These are phyloP conservation scores for Lithophane ornitopus DNA, from an alignment of 2,888 invertebrate species.

Conservation along the genomic window DNA sequence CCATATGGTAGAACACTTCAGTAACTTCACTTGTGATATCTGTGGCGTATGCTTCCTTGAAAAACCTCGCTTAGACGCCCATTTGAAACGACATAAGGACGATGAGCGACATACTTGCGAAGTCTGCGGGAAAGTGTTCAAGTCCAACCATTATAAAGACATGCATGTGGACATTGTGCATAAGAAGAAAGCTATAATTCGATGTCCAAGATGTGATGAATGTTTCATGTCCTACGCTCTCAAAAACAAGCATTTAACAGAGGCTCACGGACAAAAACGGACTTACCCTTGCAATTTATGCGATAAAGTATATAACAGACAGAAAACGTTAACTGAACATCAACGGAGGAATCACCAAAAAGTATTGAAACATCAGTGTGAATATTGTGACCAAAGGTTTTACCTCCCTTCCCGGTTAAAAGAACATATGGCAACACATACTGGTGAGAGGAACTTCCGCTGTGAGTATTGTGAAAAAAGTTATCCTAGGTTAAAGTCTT, in stretches of 20 bases:
- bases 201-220: constrained; percentile 86
- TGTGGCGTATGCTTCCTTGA: constrained; percentile 88
- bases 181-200: constrained; percentile 85
- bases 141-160: constrained; percentile 86
- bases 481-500: constrained; percentile 90
- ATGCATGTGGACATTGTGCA: constrained; percentile 88
- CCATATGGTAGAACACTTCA: constrained; percentile 87
- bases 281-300: constrained; percentile 87
- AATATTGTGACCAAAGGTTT: constrained; percentile 89
- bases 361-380: constrained; percentile 88
- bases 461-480: constrained; percentile 91
- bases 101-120: constrained; percentile 89
- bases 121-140: constrained; percentile 87
- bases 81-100: constrained; percentile 86
- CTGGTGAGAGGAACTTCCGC: constrained; percentile 89
- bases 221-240: constrained; percentile 87
- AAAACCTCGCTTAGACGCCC: constrained; percentile 86
- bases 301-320: constrained; percentile 86
- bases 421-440: constrained; percentile 90
- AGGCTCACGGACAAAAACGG: constrained; percentile 85
- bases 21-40: constrained; percentile 85
- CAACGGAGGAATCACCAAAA: constrained; percentile 85
- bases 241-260: constrained; percentile 85
- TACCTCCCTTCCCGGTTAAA: constrained; percentile 85
- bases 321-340: constrained; percentile 86